phyloP scores from a whole-genome alignment of 2,113 vertebrate genomes.

The Cichladusa arquata region DNA sequence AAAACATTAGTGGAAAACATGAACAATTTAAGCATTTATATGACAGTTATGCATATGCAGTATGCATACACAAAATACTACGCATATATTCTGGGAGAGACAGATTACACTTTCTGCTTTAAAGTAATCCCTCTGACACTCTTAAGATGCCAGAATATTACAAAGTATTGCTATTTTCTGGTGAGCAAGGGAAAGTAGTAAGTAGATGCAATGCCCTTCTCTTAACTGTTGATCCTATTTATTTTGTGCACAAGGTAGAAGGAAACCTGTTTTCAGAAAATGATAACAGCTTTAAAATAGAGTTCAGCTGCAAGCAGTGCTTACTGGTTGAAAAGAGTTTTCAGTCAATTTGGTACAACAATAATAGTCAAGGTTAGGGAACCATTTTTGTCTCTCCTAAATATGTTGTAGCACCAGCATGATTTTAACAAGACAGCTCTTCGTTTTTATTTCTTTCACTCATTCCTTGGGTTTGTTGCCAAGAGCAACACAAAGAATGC shows the following conservation, averaged over 20 bases:
- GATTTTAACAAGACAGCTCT: slow-evolving; percentile 54
- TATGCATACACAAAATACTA: neutral
- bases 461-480: slow-evolving; percentile 71
- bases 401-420: slow-evolving; percentile 24
- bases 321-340: slow-evolving; percentile 1
- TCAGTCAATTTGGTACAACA: neutral
- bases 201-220: neutral
- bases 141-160: neutral
- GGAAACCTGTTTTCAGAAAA: slow-evolving; percentile 35
- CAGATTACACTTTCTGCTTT: neutral
- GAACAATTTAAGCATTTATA: neutral
- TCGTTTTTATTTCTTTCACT: slow-evolving; percentile 65
- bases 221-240: neutral
- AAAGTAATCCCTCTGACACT: neutral
- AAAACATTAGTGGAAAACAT: neutral
- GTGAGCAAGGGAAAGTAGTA: neutral
- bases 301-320: neutral
- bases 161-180: neutral
- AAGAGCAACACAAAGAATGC: slow-evolving; percentile 77
- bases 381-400: slow-evolving; percentile 44
- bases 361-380: slow-evolving; percentile 19
- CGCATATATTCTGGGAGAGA: neutral
- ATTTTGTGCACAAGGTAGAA: slow-evolving; percentile 43
- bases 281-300: slow-evolving; percentile 24
- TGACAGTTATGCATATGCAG: neutral